phyloP scores from a whole-genome alignment of 1,140 invertebrate genomes.

The Danaus melanippus region DNA sequence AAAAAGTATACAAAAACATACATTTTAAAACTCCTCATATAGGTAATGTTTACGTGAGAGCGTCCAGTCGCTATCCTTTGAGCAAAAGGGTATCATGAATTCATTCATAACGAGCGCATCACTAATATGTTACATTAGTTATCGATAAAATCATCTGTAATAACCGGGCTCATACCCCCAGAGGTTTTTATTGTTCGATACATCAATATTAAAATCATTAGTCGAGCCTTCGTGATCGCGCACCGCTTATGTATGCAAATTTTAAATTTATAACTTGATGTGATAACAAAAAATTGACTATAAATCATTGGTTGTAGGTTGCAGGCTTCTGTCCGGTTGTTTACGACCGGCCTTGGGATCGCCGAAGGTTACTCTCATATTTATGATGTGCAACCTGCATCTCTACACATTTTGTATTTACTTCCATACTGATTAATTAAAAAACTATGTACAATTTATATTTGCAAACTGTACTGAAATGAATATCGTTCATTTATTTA shows the following conservation, averaged over 20 bases:
- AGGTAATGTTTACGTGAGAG: too few species aligned
- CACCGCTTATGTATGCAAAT: constrained; percentile 25
- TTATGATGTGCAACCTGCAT: too few species aligned
- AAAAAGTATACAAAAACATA: too few species aligned
- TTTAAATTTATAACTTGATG: constrained; percentile 26
- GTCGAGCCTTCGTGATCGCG: constrained; percentile 15
- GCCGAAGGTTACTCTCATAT: too few species aligned
- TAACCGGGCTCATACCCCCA: constrained; percentile 12
- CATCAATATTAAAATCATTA: constrained; percentile 26
- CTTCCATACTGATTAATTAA: too few species aligned
- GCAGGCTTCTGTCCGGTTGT: constrained; percentile 19
- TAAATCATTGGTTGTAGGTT: constrained; percentile 8
- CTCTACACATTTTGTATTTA: too few species aligned
- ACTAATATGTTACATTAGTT: constrained; percentile 27
- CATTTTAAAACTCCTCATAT: too few species aligned
- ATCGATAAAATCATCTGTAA: constrained; percentile 25
- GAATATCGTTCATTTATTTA: too few species aligned
- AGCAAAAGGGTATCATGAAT: constrained; percentile 3
- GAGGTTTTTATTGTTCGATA: constrained; percentile 20
- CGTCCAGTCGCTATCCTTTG: constrained; percentile 3
- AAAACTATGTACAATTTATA: too few species aligned
- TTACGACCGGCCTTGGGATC: constrained; percentile 13
- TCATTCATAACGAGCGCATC: constrained; percentile 8
- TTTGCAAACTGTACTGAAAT: too few species aligned
- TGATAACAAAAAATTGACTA: constrained; percentile 13